Percentiles rank a stretch among this genome's conserved stretches.
These are phyloP conservation scores for Drosophila subobscura DNA, from an alignment of 1,140 invertebrate genomes.

Conservation along the genomic window DNA sequence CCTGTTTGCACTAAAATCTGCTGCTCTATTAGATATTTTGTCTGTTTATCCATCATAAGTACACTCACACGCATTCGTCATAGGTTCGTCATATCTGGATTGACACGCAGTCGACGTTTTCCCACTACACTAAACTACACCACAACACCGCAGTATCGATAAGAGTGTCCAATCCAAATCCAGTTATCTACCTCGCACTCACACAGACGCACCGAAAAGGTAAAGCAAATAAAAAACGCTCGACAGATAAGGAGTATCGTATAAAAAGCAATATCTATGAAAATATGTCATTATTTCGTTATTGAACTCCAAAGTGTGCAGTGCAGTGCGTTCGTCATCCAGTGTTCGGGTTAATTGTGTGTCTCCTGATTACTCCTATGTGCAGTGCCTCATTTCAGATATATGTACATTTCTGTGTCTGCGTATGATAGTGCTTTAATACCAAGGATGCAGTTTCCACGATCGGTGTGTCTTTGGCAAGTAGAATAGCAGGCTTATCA, in stretches of 20 bases:
- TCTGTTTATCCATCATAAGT: constrained; percentile 46
- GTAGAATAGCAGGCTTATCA: constrained; percentile 82
- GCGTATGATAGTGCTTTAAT: constrained; percentile 7
- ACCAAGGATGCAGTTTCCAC: constrained; percentile 13
- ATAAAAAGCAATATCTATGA: constrained; percentile 82
- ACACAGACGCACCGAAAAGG: constrained; percentile 55
- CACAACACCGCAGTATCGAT: constrained; percentile 53
- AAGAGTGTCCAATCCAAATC: constrained; percentile 75
- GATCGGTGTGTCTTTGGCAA: constrained; percentile 68
- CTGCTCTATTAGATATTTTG: constrained; percentile 30
- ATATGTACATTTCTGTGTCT: background rate
- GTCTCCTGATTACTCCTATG: background rate
- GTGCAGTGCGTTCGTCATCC: constrained; percentile 25
- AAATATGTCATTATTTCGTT: constrained; percentile 81
- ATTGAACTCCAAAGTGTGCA: constrained; percentile 74
- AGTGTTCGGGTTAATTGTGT: constrained; percentile 7
- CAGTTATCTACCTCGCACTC: constrained; percentile 62
- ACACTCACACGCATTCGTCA: constrained; percentile 50
- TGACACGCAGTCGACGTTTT: constrained; percentile 16
- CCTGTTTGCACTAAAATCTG: constrained; percentile 45
- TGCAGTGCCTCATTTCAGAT: background rate
- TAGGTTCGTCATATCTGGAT: constrained; percentile 51
- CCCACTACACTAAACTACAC: constrained; percentile 3
- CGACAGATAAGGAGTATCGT: constrained; percentile 72
- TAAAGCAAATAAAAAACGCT: constrained; percentile 71